Base-by-base conservation (phyloP, 2,888 invertebrate genomes). In the Drosophila picticornis region DNA sequence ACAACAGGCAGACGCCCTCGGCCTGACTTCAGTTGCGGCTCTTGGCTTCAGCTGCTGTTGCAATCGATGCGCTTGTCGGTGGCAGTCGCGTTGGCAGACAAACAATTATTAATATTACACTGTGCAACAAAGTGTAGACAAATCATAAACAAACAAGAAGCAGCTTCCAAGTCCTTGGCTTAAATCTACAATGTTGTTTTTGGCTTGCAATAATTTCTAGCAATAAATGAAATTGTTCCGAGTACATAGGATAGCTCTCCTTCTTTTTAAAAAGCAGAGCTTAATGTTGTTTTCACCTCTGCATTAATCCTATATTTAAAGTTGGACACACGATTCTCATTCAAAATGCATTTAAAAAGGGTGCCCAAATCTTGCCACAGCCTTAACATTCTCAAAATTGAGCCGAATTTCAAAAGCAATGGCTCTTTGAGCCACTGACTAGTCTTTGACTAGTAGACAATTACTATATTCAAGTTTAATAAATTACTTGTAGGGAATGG, bases 1-100 rank as follows among this genome's bases (percentile, higher is more conserved):
- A 67, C 62, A 55, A 22, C 60, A 57, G 46, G 34, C 25, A 55
- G 55, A 48, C 56, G 25, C 57, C 52, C 38, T 34, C 51, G 27
- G 40, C 40, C 25, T 22, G 27, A 32, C 48, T 38, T 55, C 58
- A 31, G 32, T 50, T 64, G 68, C 72, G 65, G 71, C 53, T 62
- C 72, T 67, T 55, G 76, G 65, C 77, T 73, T 66, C 58, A 55
- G 52, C 61, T 59, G 70, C 65, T 81, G 85, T 83, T 85, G 84
- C 88, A 84, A 81, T 81, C 81, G 77, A 72, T 80, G 83, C 69
- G 80, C 80, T 74, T 51, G 69, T 77, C 74, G 77, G 70, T 62
- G 65, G 65, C 70, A 61, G 58, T 64, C 53, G 46, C 70, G 51
- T 52, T 70, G 61, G 71, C 76, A 58, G 52, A 38, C 60, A 81